phyloP scores from a whole-genome alignment of 2,797 vertebrate species.

The Rhinella marina region DNA sequence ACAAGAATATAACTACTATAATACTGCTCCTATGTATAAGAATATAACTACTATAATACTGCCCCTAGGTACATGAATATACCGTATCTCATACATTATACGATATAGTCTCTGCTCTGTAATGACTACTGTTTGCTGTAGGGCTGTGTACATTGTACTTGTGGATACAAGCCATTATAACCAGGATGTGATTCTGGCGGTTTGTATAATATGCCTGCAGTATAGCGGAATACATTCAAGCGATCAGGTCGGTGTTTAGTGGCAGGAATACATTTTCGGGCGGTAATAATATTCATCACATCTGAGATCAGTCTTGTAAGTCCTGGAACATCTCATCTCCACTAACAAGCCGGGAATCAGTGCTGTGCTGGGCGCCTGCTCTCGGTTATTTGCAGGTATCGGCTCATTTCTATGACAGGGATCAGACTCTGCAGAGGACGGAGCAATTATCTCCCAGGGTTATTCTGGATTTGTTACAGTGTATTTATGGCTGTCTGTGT shows the following conservation, averaged over 20 bases:
- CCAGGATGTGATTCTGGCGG: neutral
- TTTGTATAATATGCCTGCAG: neutral
- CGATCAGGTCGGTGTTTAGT: neutral
- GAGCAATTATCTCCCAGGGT: neutral
- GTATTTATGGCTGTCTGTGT: neutral
- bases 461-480: neutral
- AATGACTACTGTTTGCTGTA: neutral
- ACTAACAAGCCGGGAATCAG: neutral
- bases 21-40: neutral
- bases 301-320: neutral
- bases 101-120: neutral
- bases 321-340: neutral
- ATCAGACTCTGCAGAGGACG: neutral
- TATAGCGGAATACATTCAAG: neutral
- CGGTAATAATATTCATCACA: neutral
- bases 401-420: neutral
- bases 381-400: neutral
- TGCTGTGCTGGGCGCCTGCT: neutral
- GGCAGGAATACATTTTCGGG: neutral
- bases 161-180: neutral
- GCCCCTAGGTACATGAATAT: neutral
- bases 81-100: neutral
- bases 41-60: conserved; percentile 13
- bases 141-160: neutral
- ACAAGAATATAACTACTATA: neutral